These are phyloP conservation scores for Puma concolor DNA, from an alignment of 2,113 vertebrate genomes.

Conservation along the genomic window DNA sequence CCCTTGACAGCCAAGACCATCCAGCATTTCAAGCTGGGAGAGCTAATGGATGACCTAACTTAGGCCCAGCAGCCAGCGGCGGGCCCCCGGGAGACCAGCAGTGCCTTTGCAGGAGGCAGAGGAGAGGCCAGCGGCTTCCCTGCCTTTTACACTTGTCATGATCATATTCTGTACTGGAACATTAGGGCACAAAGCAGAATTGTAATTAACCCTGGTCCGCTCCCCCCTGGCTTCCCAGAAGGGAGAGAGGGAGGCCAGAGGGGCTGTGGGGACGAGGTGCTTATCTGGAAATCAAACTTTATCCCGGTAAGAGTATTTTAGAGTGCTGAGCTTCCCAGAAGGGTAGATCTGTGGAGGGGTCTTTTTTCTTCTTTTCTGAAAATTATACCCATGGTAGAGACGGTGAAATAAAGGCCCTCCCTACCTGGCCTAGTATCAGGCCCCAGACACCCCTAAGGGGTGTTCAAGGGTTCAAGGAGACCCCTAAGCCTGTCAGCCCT, in stretches of 20 bases:
- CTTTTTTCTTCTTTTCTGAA: neutral
- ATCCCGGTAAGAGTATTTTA: neutral
- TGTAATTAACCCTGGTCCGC: conserved; percentile 62
- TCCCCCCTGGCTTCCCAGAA: conserved; percentile 50
- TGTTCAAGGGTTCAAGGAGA: neutral
- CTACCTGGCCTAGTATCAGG: rapidly evolving
- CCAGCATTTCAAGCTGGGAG: conserved; percentile 81
- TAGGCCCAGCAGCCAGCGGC: conserved; percentile 74
- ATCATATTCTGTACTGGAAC: conserved; percentile 71
- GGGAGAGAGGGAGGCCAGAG: neutral
- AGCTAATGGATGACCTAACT: conserved; percentile 87
- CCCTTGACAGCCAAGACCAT: conserved; percentile 86
- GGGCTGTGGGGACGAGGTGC: neutral
- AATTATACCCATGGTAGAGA: neutral
- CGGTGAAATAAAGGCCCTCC: neutral
- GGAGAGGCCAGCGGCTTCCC: conserved; percentile 76
- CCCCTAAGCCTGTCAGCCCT: neutral
- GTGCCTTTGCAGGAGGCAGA: conserved; percentile 71
- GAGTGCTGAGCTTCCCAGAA: neutral
- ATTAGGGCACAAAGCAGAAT: conserved; percentile 49
- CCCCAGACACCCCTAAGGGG: too few species aligned
- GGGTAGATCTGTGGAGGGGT: neutral
- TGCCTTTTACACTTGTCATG: conserved; percentile 72
- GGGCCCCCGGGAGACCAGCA: conserved; percentile 79
- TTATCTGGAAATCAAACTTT: conserved; percentile 47